These are phyloP conservation scores for Cryptops parisi DNA, from an alignment of 2,888 invertebrate genomes.

Conservation along the genomic window DNA sequence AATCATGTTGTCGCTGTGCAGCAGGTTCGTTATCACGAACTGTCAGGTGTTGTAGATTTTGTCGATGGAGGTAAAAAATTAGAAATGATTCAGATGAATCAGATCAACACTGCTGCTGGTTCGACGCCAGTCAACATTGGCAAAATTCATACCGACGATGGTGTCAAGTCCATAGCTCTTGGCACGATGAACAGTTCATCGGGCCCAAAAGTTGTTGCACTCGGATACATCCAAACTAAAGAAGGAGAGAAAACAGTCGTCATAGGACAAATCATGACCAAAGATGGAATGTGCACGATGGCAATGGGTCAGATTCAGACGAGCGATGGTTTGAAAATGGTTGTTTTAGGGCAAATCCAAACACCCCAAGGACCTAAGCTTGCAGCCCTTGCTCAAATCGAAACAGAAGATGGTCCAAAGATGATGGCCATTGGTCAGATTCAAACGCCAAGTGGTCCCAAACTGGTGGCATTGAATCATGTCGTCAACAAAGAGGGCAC, in stretches of 20 bases:
- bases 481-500: constrained; percentile 52
- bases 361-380: constrained; percentile 55
- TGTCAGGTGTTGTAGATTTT: neutral
- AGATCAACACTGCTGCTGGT: constrained; percentile 20
- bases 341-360: constrained; percentile 47
- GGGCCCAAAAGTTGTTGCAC: constrained; percentile 24
- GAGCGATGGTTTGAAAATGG: constrained; percentile 44
- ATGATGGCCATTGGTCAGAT: constrained; percentile 28
- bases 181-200: neutral
- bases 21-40: constrained; percentile 1
- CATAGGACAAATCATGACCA: constrained; percentile 47
- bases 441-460: constrained; percentile 50
- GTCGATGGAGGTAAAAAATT: neutral
- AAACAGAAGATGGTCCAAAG: constrained; percentile 10
- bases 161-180: constrained; percentile 6
- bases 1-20: constrained; percentile 9
- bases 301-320: constrained; percentile 40
- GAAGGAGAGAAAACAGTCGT: constrained; percentile 51
- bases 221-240: constrained; percentile 53
- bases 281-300: neutral
- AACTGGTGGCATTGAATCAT: constrained; percentile 44
- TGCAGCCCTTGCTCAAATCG: constrained; percentile 50
- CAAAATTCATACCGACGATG: constrained; percentile 15
- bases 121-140: constrained; percentile 11
- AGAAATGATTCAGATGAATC: neutral